Evolutionary conservation across 2,888 invertebrate species (phyloP).

Genomic region (Auanema sp.): DNA sequence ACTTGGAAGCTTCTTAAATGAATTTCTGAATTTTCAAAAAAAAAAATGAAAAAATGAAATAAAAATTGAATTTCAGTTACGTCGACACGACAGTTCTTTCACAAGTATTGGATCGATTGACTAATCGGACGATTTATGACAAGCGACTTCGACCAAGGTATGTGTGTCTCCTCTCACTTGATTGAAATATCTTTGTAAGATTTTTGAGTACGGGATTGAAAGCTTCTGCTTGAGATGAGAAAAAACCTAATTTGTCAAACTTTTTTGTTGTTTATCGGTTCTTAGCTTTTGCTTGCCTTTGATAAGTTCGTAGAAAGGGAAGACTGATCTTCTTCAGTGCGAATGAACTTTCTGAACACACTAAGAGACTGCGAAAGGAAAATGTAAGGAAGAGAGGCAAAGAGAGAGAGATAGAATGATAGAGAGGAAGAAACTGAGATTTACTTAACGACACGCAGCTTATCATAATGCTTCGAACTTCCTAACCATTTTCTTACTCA

Average conservation of each 20-base stretch:
- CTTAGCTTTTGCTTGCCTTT: neutral
- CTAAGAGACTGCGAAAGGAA: too few relatives aligned
- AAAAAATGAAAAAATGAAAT: neutral
- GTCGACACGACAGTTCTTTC: slow-evolving; percentile 51
- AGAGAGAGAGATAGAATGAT: too few relatives aligned
- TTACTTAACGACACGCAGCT: too few relatives aligned
- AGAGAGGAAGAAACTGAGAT: too few relatives aligned
- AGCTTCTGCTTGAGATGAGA: slow-evolving; percentile 29
- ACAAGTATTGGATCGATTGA: slow-evolving; percentile 56
- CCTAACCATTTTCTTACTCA: too few relatives aligned
- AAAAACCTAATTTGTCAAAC: slow-evolving; percentile 13
- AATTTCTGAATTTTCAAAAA: slow-evolving; percentile 3
- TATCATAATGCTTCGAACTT: too few relatives aligned
- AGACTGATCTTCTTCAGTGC: too few relatives aligned
- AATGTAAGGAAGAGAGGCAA: too few relatives aligned
- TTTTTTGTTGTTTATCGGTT: slow-evolving; percentile 5
- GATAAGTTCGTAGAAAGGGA: too few relatives aligned
- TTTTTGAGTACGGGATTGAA: slow-evolving; percentile 45
- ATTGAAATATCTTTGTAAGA: neutral
- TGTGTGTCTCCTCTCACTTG: slow-evolving; percentile 65
- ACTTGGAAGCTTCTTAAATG: slow-evolving; percentile 1
- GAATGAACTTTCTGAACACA: too few relatives aligned
- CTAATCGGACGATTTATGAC: slow-evolving; percentile 81
- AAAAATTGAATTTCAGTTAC: slow-evolving; percentile 15
- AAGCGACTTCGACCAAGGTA: slow-evolving; percentile 99